phyloP scores from a whole-genome alignment of 2,113 vertebrate species.

The Cavia porcellus region DNA sequence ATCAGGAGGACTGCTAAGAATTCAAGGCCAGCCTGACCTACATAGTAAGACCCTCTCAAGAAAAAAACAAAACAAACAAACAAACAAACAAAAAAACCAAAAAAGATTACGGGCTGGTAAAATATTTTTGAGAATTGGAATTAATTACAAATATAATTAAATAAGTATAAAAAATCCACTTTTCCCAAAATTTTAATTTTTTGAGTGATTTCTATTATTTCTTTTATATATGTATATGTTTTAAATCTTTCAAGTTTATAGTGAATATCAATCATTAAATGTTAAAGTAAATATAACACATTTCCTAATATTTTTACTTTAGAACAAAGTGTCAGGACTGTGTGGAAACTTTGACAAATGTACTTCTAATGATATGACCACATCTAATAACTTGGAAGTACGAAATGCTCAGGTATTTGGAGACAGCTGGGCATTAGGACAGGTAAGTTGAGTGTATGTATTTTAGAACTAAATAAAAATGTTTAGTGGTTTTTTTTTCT shows the following conservation, averaged over 20 bases:
- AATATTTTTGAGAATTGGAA: neutral
- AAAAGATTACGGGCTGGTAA: neutral
- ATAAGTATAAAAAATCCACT: neutral
- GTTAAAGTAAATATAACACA: slow-evolving; percentile 2
- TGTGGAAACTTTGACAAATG: slow-evolving; percentile 99
- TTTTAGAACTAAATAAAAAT: slow-evolving; percentile 24
- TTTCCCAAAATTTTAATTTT: neutral
- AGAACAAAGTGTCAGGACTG: slow-evolving; percentile 95
- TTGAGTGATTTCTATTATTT: neutral
- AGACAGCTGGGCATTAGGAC: slow-evolving; percentile 97
- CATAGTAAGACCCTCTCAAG: too few relatives aligned
- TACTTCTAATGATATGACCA: slow-evolving; percentile 98
- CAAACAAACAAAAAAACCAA: too few relatives aligned
- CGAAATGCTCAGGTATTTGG: slow-evolving; percentile 98
- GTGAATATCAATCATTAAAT: slow-evolving; percentile 1
- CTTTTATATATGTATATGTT: neutral
- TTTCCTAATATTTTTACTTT: slow-evolving; percentile 61
- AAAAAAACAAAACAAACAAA: too few relatives aligned
- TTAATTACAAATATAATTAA: slow-evolving; percentile 32
- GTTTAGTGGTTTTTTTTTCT: neutral
- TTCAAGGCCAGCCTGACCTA: too few relatives aligned
- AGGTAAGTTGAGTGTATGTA: slow-evolving; percentile 88
- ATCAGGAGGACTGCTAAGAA: too few relatives aligned
- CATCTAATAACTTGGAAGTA: slow-evolving; percentile 98
- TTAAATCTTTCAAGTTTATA: neutral